Evolutionary conservation across 2,797 vertebrate genomes (phyloP), one percentile per base, ranked within the genome.

Genomic region (Eulemur mongoz): DNA sequence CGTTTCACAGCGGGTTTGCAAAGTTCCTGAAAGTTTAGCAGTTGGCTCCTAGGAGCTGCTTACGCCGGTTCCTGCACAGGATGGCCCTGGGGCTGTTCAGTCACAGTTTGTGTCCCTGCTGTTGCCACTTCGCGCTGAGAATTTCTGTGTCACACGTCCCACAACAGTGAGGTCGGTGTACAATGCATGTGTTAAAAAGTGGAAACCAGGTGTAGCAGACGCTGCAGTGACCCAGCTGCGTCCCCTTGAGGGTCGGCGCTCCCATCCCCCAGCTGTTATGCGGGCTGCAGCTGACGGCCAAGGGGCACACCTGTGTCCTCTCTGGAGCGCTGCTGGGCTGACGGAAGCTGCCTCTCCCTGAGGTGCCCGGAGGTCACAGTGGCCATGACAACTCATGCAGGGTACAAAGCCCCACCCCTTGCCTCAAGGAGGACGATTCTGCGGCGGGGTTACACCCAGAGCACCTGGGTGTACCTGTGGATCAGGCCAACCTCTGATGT

Each of bases 171-270:
- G 35, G 1, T 50, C 13, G 4, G 8, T 18, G 7, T 63, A 30
- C 5, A 35, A 35, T 2, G 1, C 5, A 0, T 13, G 20, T 70
- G 59, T 63, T 43, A 50, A 40, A 35, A 83, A 84, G 35, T 14
- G 32, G 72, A 73, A 69, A 5, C 3, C 25, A 23, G 76, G 2
- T 17, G 38, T 4, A 0, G 4, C 5, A 38, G 35, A 72, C 8
- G 3, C 40, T 17, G 7, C 18, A 48, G 30, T 5, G 15, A 57
- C 54, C 14, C 30, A 52, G 7, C 14, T 1, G 4, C 1, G 17
- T 30, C 38, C 7, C 38, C 18, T 2, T 10, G 0, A 1, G 20
- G 13, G 45, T 43, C 2, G 2, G 1, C 0, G 7, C 1, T 15
- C 54, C 61, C 12, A 0, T 18, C 17, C 48, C 45, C 40, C 61